Conservation (phyloP, 2,888 invertebrate genomes). For the Lysandra coridon region DNA sequence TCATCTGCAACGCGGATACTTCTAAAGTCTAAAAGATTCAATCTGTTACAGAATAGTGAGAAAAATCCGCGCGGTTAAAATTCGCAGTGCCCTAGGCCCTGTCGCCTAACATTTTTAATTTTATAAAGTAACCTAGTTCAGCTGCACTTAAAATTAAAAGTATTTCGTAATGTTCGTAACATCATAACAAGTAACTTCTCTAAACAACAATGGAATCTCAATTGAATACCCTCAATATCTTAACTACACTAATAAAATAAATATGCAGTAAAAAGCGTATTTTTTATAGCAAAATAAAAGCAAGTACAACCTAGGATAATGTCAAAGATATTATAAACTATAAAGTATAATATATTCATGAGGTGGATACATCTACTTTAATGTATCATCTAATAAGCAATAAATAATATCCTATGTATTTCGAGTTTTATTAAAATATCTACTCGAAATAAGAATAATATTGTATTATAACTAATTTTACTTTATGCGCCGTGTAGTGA, state of each 20-base stretch:
- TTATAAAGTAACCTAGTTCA: not conserved
- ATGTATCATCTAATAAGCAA: not conserved
- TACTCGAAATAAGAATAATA: not conserved
- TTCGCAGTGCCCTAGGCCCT: no score
- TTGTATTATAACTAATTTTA: not conserved
- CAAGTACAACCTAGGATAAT: not conserved
- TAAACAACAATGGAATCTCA: conserved; percentile 14
- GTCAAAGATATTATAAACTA: not conserved
- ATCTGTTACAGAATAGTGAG: no score
- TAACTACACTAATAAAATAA: not conserved
- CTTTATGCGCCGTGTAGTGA: not conserved
- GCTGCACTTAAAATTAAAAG: not conserved
- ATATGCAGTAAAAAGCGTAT: not conserved
- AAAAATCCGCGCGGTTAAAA: no score
- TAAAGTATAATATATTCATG: not conserved
- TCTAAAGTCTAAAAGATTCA: no score
- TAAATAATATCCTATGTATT: not conserved
- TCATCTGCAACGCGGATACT: no score
- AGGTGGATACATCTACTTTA: not conserved
- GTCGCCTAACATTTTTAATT: not conserved
- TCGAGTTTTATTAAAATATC: not conserved
- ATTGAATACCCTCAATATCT: not conserved
- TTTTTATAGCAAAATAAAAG: not conserved
- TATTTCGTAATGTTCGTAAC: not conserved
- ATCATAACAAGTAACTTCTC: not conserved